Conservation (phyloP, 1,140 invertebrate species). For the Lysiphlebus fabarum region DNA sequence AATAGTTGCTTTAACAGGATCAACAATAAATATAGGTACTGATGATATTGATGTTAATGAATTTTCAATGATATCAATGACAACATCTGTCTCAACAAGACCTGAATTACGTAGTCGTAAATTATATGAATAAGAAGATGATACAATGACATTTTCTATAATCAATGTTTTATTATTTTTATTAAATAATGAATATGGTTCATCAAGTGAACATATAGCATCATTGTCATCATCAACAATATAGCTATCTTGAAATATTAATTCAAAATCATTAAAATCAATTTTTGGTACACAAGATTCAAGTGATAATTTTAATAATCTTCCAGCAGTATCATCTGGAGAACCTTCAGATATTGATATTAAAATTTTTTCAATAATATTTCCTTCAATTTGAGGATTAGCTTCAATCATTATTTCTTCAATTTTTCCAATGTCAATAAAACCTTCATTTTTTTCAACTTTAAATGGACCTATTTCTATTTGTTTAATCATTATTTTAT, state of each 20-base stretch:
- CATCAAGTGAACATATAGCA: conserved; percentile 31
- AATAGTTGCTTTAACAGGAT: conserved; percentile 29
- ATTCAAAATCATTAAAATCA: conserved; percentile 36
- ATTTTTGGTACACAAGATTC: conserved; percentile 32
- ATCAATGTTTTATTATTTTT: conserved; percentile 33
- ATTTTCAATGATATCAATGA: conserved; percentile 22
- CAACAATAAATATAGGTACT: conserved; percentile 30
- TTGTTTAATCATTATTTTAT: conserved; percentile 5
- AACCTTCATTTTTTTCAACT: conserved; percentile 22
- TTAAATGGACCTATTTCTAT: background rate
- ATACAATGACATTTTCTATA: conserved; percentile 33
- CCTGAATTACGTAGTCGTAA: conserved; percentile 36
- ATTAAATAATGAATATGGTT: conserved; percentile 31
- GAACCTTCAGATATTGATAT: conserved; percentile 26
- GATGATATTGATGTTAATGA: conserved; percentile 15
- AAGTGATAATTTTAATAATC: conserved; percentile 28
- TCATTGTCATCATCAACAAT: conserved; percentile 34
- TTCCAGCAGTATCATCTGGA: conserved; percentile 26
- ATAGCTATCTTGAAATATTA: conserved; percentile 40
- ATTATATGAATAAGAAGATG: conserved; percentile 25
- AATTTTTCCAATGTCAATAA: conserved; percentile 22
- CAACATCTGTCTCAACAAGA: conserved; percentile 31
- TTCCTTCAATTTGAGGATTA: conserved; percentile 28
- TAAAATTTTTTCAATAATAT: conserved; percentile 28
- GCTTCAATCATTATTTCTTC: conserved; percentile 31